phyloP scores from a whole-genome alignment of 2,888 invertebrate genomes.

The Cheilosia vulpina region DNA sequence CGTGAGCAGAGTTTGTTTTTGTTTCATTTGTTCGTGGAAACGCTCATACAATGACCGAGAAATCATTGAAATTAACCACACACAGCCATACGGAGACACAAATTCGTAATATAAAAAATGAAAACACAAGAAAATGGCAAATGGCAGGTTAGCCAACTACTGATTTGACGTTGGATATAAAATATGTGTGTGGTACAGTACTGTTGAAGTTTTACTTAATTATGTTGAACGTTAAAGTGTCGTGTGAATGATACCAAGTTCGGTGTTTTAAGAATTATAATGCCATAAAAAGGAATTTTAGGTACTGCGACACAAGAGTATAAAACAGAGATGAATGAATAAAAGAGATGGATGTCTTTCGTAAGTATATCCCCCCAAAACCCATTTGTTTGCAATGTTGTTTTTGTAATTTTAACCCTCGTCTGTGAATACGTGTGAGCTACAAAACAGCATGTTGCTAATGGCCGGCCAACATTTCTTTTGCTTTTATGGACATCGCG shows the following conservation, averaged over 20 bases:
- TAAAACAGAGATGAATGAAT: too few species aligned
- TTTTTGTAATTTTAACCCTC: too few species aligned
- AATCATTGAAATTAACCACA: conserved; percentile 35
- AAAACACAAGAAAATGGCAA: conserved; percentile 75
- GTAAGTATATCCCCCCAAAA: too few species aligned
- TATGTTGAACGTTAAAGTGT: background rate
- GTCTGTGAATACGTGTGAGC: too few species aligned
- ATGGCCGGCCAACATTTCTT: too few species aligned
- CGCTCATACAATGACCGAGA: conserved; percentile 6
- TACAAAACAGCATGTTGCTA: too few species aligned
- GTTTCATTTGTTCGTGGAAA: conserved; percentile 7
- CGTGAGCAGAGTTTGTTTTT: conserved; percentile 16
- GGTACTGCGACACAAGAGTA: too few species aligned
- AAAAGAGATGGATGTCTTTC: too few species aligned
- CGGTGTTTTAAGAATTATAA: background rate
- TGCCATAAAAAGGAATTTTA: too few species aligned
- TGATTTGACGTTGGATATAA: conserved; percentile 57
- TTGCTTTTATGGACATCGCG: too few species aligned
- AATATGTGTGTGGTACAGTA: conserved; percentile 53
- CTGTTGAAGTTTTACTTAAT: background rate
- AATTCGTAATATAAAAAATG: conserved; percentile 67
- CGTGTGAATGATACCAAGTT: conserved; percentile 33
- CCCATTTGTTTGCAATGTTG: too few species aligned
- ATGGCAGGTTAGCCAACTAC: conserved; percentile 63
- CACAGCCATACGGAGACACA: conserved; percentile 63